Evolutionary conservation across 1,140 invertebrate genomes (phyloP), one percentile per base, ranked within the genome.

Genomic region (Psix sp.): DNA sequence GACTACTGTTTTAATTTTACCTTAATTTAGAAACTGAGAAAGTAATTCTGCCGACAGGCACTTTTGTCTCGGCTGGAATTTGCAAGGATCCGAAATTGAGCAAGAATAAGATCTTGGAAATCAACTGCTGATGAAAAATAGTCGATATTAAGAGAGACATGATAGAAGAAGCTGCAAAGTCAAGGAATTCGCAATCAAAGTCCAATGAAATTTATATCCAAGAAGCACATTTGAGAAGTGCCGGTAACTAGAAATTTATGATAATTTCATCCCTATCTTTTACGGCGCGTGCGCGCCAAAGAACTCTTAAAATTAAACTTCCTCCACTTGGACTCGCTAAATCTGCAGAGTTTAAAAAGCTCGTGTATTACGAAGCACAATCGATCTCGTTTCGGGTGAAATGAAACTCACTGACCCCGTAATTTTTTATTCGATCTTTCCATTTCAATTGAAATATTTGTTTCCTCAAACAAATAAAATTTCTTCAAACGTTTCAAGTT

Each of bases 141-240:
- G 49, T 62, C 43, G 57, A 71, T 71, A 63, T 63, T 72, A 63
- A 31, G 10, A 26, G 45, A 36, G 67, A 63, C 67, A 51, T 24
- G 67, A 49, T 60, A 49, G 48, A 70, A 67, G 54, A 31, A 36
- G 49, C 29, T 18, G 29, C 3, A 38, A 42, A 52, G 45, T 35
- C 38, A 10, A 26, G 60, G 70, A 66, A 75, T 74, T 73, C 52
- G 73, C 75, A 79, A 80, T 77, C 77, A 77, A 78, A 79, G 75
- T 79, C 75, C 73, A 75, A 80, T 79, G 75, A 80, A 80, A 80
- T 80, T 80, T 79, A 80, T 80, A 77, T 71, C 79, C 51, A 67
- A 60, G 54, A 48, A 70, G 51, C 52, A 66, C 74, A 68, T 65
- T 74, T 66, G 62, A 71, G 62, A 67, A 74, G 73, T 75, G 56